Percentiles rank a stretch among this genome's conserved stretches.
Conservation (phyloP, 1,140 invertebrate genomes). For the Leptonema lineaticorne region DNA sequence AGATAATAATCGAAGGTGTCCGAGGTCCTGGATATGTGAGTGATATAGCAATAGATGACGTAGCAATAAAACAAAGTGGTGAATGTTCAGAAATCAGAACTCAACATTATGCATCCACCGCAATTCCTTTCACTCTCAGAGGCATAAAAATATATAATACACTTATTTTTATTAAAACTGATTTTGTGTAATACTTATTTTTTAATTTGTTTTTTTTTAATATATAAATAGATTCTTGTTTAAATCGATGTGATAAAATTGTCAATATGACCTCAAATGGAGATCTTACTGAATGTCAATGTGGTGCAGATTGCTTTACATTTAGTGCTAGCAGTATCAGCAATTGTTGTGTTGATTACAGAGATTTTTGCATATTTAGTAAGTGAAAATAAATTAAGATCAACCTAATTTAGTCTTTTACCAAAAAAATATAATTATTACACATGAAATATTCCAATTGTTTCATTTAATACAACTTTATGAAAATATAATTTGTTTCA, state of each 20-base stretch:
- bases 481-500: slow-evolving; percentile 12
- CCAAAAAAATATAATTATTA: background rate
- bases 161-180: no score
- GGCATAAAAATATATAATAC: slow-evolving; percentile 10
- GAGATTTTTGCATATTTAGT: slow-evolving; percentile 38
- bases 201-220: background rate
- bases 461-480: no score
- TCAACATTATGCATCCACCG: slow-evolving; percentile 26
- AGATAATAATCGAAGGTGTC: slow-evolving; percentile 73
- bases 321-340: no score
- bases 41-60: slow-evolving; percentile 76
- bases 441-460: no score
- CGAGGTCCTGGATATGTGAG: slow-evolving; percentile 66
- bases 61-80: slow-evolving; percentile 59
- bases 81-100: slow-evolving; percentile 46
- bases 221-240: slow-evolving; percentile 35
- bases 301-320: slow-evolving; percentile 18
- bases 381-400: background rate
- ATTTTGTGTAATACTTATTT: no score
- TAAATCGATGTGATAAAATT: slow-evolving; percentile 31
- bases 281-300: slow-evolving; percentile 24
- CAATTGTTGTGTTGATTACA: slow-evolving; percentile 37
- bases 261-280: background rate
- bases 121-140: background rate
- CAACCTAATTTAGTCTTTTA: no score